phyloP scores from a whole-genome alignment of 1,140 invertebrate genomes.

The Drosophila bifasciata region DNA sequence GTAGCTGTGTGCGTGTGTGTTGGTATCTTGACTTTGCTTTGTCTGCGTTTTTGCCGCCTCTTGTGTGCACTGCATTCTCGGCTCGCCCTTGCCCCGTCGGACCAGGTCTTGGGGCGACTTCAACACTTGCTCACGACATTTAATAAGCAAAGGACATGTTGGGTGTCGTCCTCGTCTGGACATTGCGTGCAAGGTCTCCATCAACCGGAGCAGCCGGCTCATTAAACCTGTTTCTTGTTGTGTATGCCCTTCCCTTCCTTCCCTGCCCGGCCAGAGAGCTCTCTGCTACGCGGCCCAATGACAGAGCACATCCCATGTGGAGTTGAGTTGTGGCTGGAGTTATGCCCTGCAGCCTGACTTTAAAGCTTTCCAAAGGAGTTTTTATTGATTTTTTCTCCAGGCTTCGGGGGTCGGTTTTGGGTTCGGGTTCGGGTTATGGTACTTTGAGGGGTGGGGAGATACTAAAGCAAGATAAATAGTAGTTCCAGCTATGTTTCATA shows the following conservation, averaged over 20 bases:
- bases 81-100: constrained; percentile 21
- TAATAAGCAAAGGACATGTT: constrained; percentile 80
- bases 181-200: constrained; percentile 77
- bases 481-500: constrained; percentile 6
- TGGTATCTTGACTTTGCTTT: constrained; percentile 64
- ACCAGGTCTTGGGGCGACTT: constrained; percentile 36
- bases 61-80: constrained; percentile 9
- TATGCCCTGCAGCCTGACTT: constrained; percentile 38
- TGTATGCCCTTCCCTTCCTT: constrained; percentile 1
- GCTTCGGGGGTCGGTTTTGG: neutral
- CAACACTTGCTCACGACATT: constrained; percentile 79
- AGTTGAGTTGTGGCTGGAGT: neutral
- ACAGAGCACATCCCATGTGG: constrained; percentile 25
- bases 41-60: constrained; percentile 59
- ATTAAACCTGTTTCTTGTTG: constrained; percentile 65
- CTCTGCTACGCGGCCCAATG: neutral
- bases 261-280: constrained; percentile 1
- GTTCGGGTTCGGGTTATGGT: neutral
- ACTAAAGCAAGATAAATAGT: constrained; percentile 34
- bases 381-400: constrained; percentile 24
- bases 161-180: constrained; percentile 51
- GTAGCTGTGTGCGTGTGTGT: constrained; percentile 6
- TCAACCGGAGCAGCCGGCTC: constrained; percentile 72
- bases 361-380: constrained; percentile 56
- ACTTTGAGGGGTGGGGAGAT: neutral